Conservation (phyloP, 2,888 invertebrate species). For the Dendrolimus pini region DNA sequence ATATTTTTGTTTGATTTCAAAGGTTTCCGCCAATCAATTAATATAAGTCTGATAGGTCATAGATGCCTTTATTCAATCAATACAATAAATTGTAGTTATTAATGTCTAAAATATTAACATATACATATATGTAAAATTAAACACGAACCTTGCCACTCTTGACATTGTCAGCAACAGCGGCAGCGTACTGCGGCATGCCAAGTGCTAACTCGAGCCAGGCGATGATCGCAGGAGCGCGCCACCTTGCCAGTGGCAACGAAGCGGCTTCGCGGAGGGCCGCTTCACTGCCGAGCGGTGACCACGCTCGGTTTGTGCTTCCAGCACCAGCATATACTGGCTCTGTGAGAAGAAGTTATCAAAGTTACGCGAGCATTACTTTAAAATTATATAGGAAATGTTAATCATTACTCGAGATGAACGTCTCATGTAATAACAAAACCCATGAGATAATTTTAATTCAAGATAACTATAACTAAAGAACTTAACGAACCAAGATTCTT, state of each 20-base stretch:
- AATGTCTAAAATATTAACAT: too few relatives aligned
- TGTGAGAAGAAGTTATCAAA: slow-evolving; percentile 15
- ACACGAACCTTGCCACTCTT: slow-evolving; percentile 91
- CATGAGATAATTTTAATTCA: too few relatives aligned
- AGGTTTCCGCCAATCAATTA: too few relatives aligned
- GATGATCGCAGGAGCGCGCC: slow-evolving; percentile 94
- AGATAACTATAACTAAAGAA: too few relatives aligned
- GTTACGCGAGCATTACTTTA: background rate
- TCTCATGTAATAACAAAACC: too few relatives aligned
- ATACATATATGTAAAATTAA: background rate
- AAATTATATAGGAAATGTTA: too few relatives aligned
- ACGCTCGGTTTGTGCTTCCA: slow-evolving; percentile 73
- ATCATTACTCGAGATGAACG: too few relatives aligned
- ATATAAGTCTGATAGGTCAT: too few relatives aligned
- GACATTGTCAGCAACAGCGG: slow-evolving; percentile 93
- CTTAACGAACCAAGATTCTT: too few relatives aligned
- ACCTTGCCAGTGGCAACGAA: slow-evolving; percentile 90
- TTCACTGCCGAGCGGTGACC: slow-evolving; percentile 85
- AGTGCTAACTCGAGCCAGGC: slow-evolving; percentile 96
- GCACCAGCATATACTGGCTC: slow-evolving; percentile 69
- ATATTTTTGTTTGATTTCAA: too few relatives aligned
- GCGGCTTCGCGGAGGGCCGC: slow-evolving; percentile 90
- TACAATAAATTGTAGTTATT: too few relatives aligned
- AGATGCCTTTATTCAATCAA: too few relatives aligned
- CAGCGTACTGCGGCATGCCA: slow-evolving; percentile 95